Conservation (phyloP, 2,797 vertebrate species). For the Capromys pilorides region DNA sequence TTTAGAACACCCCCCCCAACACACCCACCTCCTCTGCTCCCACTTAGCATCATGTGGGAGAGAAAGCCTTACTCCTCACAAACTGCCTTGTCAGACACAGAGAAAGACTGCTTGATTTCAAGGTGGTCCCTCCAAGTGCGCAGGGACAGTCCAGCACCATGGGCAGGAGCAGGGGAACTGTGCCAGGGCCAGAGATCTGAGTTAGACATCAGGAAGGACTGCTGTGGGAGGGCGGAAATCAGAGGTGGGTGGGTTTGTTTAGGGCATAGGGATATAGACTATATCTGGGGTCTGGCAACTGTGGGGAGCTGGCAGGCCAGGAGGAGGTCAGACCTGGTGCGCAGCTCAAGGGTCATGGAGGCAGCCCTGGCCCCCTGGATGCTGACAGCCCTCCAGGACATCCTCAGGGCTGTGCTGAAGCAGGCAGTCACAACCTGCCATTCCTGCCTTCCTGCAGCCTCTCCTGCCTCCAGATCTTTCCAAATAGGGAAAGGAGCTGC, state of each 20-base stretch:
- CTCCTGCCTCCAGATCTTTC: slow-evolving; percentile 74
- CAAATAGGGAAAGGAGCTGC: slow-evolving; percentile 64
- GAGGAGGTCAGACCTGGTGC: fast-evolving
- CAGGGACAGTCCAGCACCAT: background rate
- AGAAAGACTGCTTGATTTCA: slow-evolving; percentile 55
- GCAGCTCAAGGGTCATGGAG: background rate
- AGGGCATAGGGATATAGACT: background rate
- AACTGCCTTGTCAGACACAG: slow-evolving; percentile 45
- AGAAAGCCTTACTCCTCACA: slow-evolving; percentile 37
- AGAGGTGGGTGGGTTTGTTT: background rate
- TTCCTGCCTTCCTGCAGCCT: slow-evolving; percentile 43
- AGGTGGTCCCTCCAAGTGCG: background rate
- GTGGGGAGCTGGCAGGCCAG: background rate
- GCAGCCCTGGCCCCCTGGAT: background rate
- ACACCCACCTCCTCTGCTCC: slow-evolving; percentile 35
- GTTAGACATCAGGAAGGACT: background rate
- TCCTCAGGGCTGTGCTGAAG: background rate
- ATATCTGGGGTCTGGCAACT: background rate
- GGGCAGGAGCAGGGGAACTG: background rate
- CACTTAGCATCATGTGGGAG: slow-evolving; percentile 43
- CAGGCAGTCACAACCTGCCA: slow-evolving; percentile 69
- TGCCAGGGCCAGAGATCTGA: background rate
- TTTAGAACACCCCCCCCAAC: slow-evolving; percentile 58
- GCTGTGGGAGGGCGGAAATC: background rate
- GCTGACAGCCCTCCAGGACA: background rate